Conservation (phyloP, 2,113 vertebrate genomes). For the Callorhinus ursinus region DNA sequence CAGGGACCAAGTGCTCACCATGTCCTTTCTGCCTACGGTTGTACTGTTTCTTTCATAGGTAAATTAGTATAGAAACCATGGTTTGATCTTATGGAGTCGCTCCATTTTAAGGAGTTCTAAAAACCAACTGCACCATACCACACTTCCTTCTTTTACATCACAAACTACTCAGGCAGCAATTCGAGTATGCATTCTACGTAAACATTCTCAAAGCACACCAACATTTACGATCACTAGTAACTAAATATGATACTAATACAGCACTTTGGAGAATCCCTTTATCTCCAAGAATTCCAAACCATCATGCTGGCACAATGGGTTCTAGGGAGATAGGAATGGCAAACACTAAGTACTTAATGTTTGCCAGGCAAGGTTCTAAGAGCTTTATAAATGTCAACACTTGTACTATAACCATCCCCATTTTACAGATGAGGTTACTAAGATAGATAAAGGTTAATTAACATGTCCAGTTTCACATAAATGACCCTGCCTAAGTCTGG, state of each 20-base stretch:
- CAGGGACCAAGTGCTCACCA: background rate
- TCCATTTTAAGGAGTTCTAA: background rate
- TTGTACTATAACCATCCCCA: background rate
- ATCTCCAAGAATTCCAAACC: background rate
- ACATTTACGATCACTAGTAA: background rate
- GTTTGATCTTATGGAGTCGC: background rate
- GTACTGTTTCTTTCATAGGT: background rate
- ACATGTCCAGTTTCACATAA: background rate
- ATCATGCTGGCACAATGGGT: background rate
- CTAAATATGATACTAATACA: background rate
- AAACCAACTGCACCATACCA: background rate
- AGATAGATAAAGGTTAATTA: background rate
- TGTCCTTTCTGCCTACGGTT: background rate
- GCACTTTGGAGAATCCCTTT: background rate
- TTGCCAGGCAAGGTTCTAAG: background rate
- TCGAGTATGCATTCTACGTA: background rate
- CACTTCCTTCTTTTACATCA: background rate
- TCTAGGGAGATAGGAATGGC: background rate
- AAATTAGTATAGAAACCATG: background rate
- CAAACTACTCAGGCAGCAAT: background rate
- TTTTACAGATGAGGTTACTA: background rate
- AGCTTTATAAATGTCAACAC: background rate
- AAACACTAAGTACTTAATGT: background rate
- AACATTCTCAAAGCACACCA: background rate
- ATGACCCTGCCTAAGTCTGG: background rate